Conservation (phyloP, 2,797 vertebrate genomes). For the Sebastes matsubarae region DNA sequence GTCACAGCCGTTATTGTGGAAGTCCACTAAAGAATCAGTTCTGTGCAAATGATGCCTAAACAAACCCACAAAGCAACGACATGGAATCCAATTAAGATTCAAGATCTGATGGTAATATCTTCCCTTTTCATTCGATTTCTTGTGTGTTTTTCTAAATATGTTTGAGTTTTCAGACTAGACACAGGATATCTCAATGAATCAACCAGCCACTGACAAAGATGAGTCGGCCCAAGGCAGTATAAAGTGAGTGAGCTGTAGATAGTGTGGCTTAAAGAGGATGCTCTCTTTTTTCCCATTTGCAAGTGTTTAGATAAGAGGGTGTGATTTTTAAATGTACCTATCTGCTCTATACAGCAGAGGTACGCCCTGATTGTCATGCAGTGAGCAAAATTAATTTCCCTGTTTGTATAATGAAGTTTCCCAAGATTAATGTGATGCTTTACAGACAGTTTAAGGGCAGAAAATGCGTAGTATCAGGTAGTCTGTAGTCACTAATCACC, state of each 20-base stretch:
- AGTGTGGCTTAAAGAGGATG: neutral
- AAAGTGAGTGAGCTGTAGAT: neutral
- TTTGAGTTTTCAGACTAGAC: neutral
- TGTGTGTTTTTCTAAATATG: neutral
- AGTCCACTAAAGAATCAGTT: neutral
- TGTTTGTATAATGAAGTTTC: conserved; percentile 24
- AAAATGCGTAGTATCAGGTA: neutral
- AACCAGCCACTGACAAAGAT: neutral
- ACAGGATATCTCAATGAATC: neutral
- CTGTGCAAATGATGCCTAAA: neutral
- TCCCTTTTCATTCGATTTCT: neutral
- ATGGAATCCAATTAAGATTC: neutral
- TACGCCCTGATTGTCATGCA: conserved; percentile 20
- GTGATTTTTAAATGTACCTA: conserved; percentile 25
- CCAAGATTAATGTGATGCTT: conserved; percentile 19
- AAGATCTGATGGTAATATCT: neutral
- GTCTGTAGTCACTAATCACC: neutral
- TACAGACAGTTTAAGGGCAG: neutral
- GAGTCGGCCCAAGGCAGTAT: neutral
- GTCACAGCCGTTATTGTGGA: neutral
- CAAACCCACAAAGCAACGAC: neutral
- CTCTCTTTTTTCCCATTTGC: neutral
- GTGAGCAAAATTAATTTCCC: conserved; percentile 39
- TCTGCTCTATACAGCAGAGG: conserved; percentile 3
- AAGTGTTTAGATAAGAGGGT: conserved; percentile 28